Evolutionary conservation across 2,113 vertebrate species (phyloP).

Genomic region (Pomatorhinus ruficollis): DNA sequence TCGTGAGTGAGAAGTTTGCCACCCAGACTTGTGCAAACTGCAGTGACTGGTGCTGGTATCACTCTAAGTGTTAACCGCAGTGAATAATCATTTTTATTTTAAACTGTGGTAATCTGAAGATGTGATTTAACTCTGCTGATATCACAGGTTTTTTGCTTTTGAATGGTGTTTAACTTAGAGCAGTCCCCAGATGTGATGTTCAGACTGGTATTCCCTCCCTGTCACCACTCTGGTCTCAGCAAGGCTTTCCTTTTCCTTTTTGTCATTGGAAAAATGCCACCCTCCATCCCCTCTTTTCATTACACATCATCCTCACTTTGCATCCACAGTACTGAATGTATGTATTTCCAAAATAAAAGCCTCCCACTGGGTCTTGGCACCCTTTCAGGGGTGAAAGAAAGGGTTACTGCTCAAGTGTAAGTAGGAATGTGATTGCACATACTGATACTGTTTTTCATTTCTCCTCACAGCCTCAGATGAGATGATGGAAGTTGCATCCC

Average conservation of each 20-base stretch:
- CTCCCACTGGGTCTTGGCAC: not conserved
- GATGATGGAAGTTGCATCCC: constrained; percentile 15
- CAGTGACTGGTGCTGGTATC: not conserved
- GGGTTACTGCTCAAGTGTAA: not conserved
- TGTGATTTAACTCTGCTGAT: not conserved
- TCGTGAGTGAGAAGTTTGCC: not conserved
- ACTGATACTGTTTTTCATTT: constrained; percentile 33
- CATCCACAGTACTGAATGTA: not conserved
- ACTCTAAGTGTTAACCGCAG: not conserved
- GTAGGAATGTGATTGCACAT: not conserved
- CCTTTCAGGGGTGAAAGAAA: not conserved
- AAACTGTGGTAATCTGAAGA: not conserved
- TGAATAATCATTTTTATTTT: not conserved
- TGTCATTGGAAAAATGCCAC: not conserved
- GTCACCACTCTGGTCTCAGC: not conserved
- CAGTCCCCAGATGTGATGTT: not conserved
- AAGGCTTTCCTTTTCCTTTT: not conserved
- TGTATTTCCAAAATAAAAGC: not conserved
- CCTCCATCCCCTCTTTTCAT: not conserved
- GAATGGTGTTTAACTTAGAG: not conserved
- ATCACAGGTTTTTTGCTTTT: not conserved
- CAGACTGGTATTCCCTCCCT: not conserved
- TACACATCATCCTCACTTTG: not conserved
- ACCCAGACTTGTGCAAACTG: not conserved
- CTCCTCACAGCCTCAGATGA: not conserved